Evolutionary conservation across 2,113 vertebrate species (phyloP).

Genomic region (Rhizomys pruinosus): DNA sequence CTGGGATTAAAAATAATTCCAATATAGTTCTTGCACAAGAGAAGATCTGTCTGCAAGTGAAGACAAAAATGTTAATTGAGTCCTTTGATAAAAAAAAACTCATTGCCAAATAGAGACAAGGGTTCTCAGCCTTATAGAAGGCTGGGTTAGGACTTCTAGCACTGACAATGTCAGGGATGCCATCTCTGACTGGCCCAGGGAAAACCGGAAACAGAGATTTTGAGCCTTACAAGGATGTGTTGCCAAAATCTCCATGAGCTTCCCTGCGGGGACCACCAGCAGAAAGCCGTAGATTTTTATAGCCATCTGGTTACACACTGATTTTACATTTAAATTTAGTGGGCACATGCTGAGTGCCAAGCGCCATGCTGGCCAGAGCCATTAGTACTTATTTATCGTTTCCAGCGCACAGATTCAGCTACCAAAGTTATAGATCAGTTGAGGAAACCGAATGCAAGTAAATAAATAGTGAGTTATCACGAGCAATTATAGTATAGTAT

Average conservation of each 20-base stretch:
- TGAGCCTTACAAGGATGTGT: slow-evolving; percentile 13
- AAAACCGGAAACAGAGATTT: slow-evolving; percentile 15
- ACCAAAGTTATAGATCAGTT: slow-evolving; percentile 1
- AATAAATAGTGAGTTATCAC: background rate
- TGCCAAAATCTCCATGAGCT: slow-evolving; percentile 6
- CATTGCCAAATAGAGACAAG: background rate
- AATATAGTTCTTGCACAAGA: background rate
- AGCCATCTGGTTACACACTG: background rate
- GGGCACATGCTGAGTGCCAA: slow-evolving; percentile 16
- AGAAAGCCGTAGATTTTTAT: slow-evolving; percentile 44
- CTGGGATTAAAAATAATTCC: slow-evolving; percentile 29
- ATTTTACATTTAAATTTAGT: slow-evolving; percentile 58
- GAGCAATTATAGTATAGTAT: background rate
- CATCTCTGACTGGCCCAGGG: background rate
- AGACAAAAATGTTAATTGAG: slow-evolving; percentile 15
- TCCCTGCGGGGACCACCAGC: background rate
- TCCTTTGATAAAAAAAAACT: background rate
- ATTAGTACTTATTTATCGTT: slow-evolving; percentile 32
- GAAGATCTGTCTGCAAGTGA: slow-evolving; percentile 10
- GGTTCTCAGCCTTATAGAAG: background rate
- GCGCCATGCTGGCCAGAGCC: background rate
- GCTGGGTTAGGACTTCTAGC: background rate
- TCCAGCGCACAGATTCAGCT: slow-evolving; percentile 21
- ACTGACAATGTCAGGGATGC: background rate
- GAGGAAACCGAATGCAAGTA: background rate